Base-by-base conservation (phyloP, 2,888 invertebrate genomes). In the Parnassius apollo region DNA sequence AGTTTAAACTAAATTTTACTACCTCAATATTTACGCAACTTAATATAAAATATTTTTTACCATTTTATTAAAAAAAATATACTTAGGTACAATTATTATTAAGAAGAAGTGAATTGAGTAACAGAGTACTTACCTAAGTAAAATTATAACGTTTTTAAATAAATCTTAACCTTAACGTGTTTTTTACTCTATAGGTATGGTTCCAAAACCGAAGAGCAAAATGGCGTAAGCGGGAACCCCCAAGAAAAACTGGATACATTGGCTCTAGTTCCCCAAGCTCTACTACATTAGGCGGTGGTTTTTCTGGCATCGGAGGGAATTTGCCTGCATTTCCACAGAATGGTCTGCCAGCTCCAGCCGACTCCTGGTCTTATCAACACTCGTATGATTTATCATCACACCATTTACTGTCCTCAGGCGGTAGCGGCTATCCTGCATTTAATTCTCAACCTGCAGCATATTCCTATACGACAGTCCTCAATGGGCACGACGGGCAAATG, bases 221-320 rank as follows among this genome's bases (percentile, higher is more conserved):
- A 83, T 98, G 98, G 98, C 94, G 98, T 56, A 98, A 98, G 81
- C 94, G 98, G 48, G 98, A 98, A 80, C 98, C 98, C 1, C 98
- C 98, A 0, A 93, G 98, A 48, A 98, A 98, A 86, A 97, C 96
- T 0, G 96, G 95, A 46, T 95, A 95, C 92, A 93, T 96, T 75
- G 94, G 94, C 62, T 94, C 95, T 2, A 94, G 93, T 74, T 93
- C 94, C 0, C 95, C 95, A 0, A 94, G 94, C 71, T 94, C 95
- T 2, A 94, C 93, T 53, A 94, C 94, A 45, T 78, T 94, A 59
- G 94, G 95, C 7, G 94, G 95, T 45, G 94, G 94, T 7, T 93
- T 93, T 68, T 86, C 93, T 52, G 83, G 87, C 58, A 88, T 92
- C 64, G 86, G 88, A 45, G 89, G 90, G 22, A 89, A 86, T 69